Base-by-base conservation (phyloP, 2,797 vertebrate genomes). In the Mionectes olivaceus region DNA sequence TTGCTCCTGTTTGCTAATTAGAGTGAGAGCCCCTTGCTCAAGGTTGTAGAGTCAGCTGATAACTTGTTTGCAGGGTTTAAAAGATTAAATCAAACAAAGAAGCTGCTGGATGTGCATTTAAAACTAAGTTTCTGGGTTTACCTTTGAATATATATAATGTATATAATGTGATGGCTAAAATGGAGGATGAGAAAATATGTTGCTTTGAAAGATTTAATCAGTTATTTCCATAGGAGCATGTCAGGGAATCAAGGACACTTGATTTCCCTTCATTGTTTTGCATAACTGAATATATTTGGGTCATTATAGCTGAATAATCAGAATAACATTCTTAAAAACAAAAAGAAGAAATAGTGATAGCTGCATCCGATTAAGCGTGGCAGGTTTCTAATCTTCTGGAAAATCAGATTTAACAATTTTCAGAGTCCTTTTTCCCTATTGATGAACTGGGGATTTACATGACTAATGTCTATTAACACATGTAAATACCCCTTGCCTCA, bases 401-500 rank as follows among this genome's bases (percentile, higher is more conserved):
- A 95, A 95, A 96, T 90, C 74, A 95, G 85, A 94, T 95, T 93
- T 94, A 94, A 86, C 70, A 44, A 69, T 88, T 91, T 93, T 77
- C 56, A 44, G 69, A 74, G 67, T 57, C 59, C 43, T 70, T 93
- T 93, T 65, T 76, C 64, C 69, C 67, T 49, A 70, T 21, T 95
- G 90, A 95, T 90, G 86, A 93, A 56, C 61, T 2, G 0, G 30
- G 73, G 82, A 93, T 94, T 96, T 94, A 93, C 94, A 90, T 94
- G 86, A 70, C 59, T 87, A 89, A 94, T 94, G 70, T 95, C 88
- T 94, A 47, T 89, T 94, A 96, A 80, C 74, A 70, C 88, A 78
- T 93, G 82, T 89, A 92, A 94, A 86, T 94, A 83, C 57, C 75
- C 67, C 57, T 74, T 80, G n/a, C 50, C 74, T 94, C 89, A 94